Base-by-base conservation (phyloP, 2,113 vertebrate species). In the Aptenodytes patagonicus region DNA sequence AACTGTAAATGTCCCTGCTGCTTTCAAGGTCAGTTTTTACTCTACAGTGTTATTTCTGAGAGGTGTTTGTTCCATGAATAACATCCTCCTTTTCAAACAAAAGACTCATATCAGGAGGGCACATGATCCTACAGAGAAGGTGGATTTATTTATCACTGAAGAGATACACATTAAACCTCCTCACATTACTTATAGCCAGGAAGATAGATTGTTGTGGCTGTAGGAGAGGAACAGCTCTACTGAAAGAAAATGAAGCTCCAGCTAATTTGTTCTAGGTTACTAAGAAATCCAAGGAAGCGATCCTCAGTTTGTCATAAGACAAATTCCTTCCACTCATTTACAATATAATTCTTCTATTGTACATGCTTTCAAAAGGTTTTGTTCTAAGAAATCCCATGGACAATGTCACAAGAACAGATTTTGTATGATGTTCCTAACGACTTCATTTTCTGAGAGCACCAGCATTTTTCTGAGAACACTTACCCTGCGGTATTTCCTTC, bases 1-100 rank as follows among this genome's bases (percentile, higher is more conserved):
- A 89, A 69, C 51, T 70, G 11, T 64, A 79, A 78, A 69, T 42
- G 13, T 73, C 75, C 16, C 91, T 79, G 21, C 16, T 79, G 24
- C 9, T 95, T 95, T 85, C 77, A 94, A 94, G 81, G 78, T 83
- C 77, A 93, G 26, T 6, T 82, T 83, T 95, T 82, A 87, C 14
- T 89, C 46, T 57, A 61, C 13, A 26, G 26, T 51, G 14, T 44
- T 89, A 25, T 72, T 89, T 89, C 55, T 87, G 61, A 91, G 75
- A 72, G 20, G 13, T 42, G 9, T 47, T 89, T 87, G 1, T 75
- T 87, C 77, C 36, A 42, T 24, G 40, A 93, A 64, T n/a, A 92
- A 6, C 60, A 86, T 60, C 26, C 18, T 90, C 24, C 34, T 90
- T 93, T 89, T 88, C 40, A 82, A 89, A 87, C 57, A 84, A 64